Evolutionary conservation across 2,888 invertebrate species (phyloP).

Genomic region (Oscheius myriophilus): DNA sequence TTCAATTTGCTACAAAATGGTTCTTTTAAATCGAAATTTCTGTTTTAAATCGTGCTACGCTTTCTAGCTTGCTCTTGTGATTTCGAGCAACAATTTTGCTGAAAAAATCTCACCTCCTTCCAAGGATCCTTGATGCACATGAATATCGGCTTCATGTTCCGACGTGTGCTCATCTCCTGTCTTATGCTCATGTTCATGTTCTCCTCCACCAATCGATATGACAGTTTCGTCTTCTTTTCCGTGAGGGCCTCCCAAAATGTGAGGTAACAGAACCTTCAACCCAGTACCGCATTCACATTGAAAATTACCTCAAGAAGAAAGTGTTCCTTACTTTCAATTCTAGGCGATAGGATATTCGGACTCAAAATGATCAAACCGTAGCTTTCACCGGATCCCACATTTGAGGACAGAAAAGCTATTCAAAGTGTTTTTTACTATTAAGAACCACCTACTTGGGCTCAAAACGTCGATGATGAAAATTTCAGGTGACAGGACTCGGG

Average conservation of each 20-base stretch:
- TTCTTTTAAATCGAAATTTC: too few species aligned
- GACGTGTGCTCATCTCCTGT: slow-evolving; percentile 11
- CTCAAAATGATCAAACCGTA: slow-evolving; percentile 58
- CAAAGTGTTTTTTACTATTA: not conserved
- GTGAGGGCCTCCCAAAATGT: slow-evolving; percentile 59
- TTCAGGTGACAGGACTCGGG: slow-evolving; percentile 63
- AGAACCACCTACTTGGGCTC: slow-evolving; percentile 52
- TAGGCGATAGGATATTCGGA: slow-evolving; percentile 63
- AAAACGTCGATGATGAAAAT: slow-evolving; percentile 62
- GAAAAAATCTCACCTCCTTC: slow-evolving; percentile 24
- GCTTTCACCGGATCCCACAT: slow-evolving; percentile 56
- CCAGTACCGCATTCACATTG: not conserved
- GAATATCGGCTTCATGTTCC: slow-evolving; percentile 20
- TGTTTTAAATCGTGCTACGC: too few species aligned
- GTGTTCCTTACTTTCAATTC: slow-evolving; percentile 56
- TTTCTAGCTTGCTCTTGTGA: too few species aligned
- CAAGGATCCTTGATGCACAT: slow-evolving; percentile 9
- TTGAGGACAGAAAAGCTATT: slow-evolving; percentile 49
- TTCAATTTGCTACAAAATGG: too few species aligned
- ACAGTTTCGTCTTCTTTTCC: slow-evolving; percentile 33
- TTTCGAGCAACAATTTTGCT: too few species aligned
- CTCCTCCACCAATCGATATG: slow-evolving; percentile 19
- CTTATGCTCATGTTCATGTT: slow-evolving; percentile 18
- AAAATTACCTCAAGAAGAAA: slow-evolving; percentile 52
- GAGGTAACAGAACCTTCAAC: slow-evolving; percentile 47